These are phyloP conservation scores for Ctenosaura bakeri DNA, from an alignment of 2,797 vertebrate genomes.

Conservation along the genomic window DNA sequence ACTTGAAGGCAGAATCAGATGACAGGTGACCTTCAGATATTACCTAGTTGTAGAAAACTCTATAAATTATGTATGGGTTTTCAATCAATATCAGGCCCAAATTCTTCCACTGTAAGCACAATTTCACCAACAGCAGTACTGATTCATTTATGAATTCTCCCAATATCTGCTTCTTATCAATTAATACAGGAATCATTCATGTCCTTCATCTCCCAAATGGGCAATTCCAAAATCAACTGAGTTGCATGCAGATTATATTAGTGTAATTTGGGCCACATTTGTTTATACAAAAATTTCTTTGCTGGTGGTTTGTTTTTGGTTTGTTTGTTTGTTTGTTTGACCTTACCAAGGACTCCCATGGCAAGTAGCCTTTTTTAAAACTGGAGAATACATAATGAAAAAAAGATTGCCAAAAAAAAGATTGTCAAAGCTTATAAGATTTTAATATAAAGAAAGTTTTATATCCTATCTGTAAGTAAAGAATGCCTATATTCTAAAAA, in stretches of 20 bases:
- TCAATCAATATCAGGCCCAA: conserved; percentile 15
- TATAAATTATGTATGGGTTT: conserved; percentile 20
- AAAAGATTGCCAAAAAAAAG: no score
- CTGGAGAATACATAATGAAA: no score
- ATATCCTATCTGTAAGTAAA: no score
- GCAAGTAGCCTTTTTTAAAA: neutral
- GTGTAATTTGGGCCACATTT: neutral
- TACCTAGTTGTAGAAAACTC: neutral
- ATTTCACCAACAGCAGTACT: neutral
- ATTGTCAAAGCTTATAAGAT: no score
- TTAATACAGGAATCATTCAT: neutral
- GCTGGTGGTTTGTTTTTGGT: neutral
- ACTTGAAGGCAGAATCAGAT: neutral
- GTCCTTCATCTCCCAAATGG: neutral
- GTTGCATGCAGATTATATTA: neutral
- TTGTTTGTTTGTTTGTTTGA: neutral
- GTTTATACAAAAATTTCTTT: neutral
- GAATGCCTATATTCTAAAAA: no score
- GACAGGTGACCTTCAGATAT: conserved; percentile 18
- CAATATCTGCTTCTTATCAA: neutral
- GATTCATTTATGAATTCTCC: neutral
- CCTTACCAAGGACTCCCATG: neutral
- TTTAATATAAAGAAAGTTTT: no score
- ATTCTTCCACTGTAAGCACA: neutral
- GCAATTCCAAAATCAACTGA: neutral